These are phyloP conservation scores for Cichlasoma orientale DNA, from an alignment of 2,797 vertebrate species.

Conservation along the genomic window DNA sequence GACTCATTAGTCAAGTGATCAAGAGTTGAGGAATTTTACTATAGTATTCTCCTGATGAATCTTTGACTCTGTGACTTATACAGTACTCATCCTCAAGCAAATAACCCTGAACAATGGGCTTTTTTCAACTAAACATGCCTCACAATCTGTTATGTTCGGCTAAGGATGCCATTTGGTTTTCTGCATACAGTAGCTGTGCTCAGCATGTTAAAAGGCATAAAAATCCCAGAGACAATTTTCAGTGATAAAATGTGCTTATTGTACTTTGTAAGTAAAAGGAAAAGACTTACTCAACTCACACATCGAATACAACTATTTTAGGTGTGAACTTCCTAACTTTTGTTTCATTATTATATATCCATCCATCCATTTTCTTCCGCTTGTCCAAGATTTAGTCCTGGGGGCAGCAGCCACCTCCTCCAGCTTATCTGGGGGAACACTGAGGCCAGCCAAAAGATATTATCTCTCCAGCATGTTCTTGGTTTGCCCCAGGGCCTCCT, in stretches of 20 bases:
- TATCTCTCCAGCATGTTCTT: no score
- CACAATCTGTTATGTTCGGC: neutral
- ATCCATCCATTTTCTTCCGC: no score
- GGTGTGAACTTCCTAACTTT: no score
- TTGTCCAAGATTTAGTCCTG: no score
- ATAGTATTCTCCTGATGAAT: neutral
- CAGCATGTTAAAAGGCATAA: neutral
- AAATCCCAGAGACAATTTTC: neutral
- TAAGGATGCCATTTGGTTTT: neutral
- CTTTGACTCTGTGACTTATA: neutral
- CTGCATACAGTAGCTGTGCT: neutral
- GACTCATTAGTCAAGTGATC: slow-evolving; percentile 27
- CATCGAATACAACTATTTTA: neutral
- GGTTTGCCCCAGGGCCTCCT: no score
- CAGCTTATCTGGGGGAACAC: no score
- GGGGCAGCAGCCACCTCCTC: no score
- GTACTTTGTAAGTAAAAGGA: neutral
- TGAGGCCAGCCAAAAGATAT: no score
- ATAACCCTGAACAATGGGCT: neutral
- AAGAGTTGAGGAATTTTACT: neutral
- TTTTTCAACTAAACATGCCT: neutral
- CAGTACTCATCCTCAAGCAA: neutral
- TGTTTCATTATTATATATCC: neutral
- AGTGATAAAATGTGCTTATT: neutral
- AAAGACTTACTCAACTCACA: accelerated